These are phyloP conservation scores for Hypotaenidia philippensis DNA, from an alignment of 2,797 vertebrate genomes.

Conservation along the genomic window DNA sequence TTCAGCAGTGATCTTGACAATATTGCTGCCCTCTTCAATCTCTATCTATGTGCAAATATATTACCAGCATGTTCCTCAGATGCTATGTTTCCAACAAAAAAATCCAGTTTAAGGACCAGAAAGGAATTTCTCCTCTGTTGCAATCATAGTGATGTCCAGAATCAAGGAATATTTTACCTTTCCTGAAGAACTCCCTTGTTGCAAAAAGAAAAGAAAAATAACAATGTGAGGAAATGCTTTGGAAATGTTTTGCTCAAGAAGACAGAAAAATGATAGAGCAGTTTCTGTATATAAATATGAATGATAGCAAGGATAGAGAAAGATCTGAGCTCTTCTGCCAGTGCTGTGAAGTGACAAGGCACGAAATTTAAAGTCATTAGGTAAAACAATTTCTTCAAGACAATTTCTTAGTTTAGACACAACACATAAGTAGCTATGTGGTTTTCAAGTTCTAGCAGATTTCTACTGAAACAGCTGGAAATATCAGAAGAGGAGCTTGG, in stretches of 20 bases:
- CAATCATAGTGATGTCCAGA: background rate
- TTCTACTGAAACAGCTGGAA: background rate
- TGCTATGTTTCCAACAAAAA: background rate
- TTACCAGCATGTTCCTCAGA: background rate
- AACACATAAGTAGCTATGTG: background rate
- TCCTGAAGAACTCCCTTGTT: background rate
- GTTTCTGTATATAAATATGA: background rate
- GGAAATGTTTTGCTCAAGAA: background rate
- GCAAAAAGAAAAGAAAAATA: no score
- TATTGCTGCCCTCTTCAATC: background rate
- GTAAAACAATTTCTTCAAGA: background rate
- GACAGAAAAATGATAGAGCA: background rate
- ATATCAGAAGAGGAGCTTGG: background rate
- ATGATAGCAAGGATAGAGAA: background rate
- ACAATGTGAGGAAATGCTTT: background rate
- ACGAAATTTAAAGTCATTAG: background rate
- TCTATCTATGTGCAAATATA: background rate
- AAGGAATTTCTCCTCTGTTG: background rate
- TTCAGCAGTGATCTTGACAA: background rate
- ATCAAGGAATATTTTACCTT: background rate
- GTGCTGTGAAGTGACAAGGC: background rate
- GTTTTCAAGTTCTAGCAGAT: background rate
- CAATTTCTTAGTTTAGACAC: background rate
- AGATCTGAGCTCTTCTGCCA: background rate
- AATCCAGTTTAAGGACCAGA: background rate